These are phyloP conservation scores for Rhagonycha lutea DNA, from an alignment of 2,888 invertebrate genomes.

Conservation along the genomic window DNA sequence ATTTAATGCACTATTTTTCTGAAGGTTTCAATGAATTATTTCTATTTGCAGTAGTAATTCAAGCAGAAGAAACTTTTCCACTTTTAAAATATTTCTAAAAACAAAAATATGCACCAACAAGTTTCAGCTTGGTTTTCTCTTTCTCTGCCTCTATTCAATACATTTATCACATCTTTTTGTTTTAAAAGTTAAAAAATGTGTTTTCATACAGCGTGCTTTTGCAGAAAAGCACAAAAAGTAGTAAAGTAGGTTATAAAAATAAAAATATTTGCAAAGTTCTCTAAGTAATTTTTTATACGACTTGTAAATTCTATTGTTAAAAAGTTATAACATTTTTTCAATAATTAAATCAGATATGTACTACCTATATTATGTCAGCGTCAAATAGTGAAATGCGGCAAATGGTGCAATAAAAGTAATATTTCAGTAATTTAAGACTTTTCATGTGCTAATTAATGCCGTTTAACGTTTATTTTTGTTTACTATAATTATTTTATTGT, in stretches of 20 bases:
- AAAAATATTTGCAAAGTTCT: not conserved
- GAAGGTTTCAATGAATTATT: not conserved
- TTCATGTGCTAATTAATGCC: no score
- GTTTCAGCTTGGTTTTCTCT: not conserved
- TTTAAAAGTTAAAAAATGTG: not conserved
- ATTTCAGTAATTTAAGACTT: no score
- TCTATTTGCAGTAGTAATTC: not conserved
- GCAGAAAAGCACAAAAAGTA: not conserved
- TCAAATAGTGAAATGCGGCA: no score
- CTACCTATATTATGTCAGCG: no score
- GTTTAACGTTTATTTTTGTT: no score
- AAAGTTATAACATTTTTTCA: not conserved
- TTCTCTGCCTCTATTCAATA: not conserved
- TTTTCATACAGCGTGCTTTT: not conserved
- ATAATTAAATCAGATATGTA: not conserved
- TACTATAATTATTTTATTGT: no score
- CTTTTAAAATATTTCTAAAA: not conserved
- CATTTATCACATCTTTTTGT: not conserved
- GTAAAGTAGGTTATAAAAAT: not conserved
- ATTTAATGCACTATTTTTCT: not conserved
- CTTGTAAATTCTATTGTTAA: not conserved
- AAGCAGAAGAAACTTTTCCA: not conserved
- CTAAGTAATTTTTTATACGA: not conserved
- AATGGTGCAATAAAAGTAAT: no score
- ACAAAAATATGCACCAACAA: not conserved